phyloP scores from a whole-genome alignment of 37 sponge, comb jelly and placozoan species.

The Amphimedon queenslandica region DNA sequence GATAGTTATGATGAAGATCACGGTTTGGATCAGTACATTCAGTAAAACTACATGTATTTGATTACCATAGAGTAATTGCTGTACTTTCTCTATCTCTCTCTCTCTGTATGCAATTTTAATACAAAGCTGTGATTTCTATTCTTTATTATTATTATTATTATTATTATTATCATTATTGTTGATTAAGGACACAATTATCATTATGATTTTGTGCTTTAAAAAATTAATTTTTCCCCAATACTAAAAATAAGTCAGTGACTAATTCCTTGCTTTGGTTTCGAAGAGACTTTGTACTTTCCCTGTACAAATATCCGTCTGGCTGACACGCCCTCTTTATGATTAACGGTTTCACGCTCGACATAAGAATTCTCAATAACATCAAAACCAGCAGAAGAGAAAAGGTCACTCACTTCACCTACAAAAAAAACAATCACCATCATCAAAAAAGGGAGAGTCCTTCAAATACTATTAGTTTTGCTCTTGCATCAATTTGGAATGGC shows the following conservation, averaged over 20 bases:
- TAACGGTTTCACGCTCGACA: slow-evolving; percentile 82
- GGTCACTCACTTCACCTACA: slow-evolving; percentile 62
- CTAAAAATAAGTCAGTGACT: neutral
- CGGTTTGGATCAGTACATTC: neutral
- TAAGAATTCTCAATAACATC: slow-evolving; percentile 49
- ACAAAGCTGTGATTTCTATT: too few relatives aligned
- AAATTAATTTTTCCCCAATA: neutral
- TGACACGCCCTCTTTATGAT: slow-evolving; percentile 76
- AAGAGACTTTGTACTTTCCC: slow-evolving; percentile 52
- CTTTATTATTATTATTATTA: too few relatives aligned
- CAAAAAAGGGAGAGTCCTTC: too few relatives aligned
- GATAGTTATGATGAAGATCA: slow-evolving; percentile 14
- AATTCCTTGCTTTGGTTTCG: too few relatives aligned
- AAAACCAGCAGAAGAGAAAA: slow-evolving; percentile 64
- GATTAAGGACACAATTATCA: neutral
- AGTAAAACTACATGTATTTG: too few relatives aligned
- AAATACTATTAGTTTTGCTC: too few relatives aligned
- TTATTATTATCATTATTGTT: slow-evolving; percentile 14
- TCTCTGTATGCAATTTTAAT: too few relatives aligned
- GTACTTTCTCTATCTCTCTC: neutral
- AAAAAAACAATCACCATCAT: slow-evolving; percentile 11
- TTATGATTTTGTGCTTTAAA: neutral
- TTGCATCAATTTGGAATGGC: too few relatives aligned
- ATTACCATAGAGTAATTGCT: too few relatives aligned
- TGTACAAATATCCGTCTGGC: slow-evolving; percentile 88